Conservation (phyloP, 92 coral and sea anemone species). For the Nematostella vectensis region DNA sequence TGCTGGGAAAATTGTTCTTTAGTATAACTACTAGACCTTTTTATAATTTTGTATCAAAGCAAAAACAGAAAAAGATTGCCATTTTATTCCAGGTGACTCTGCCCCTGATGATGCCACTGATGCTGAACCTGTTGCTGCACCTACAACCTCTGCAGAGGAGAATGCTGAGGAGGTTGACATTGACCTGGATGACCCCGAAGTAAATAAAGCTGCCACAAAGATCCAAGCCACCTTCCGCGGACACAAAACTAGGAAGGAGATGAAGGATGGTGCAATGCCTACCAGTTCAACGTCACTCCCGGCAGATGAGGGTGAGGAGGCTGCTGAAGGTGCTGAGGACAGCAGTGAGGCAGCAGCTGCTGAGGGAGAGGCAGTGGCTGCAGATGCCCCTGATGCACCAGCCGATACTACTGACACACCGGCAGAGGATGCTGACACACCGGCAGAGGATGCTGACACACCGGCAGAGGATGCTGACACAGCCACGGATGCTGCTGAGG, state of each 20-base stretch:
- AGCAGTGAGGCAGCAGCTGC: not conserved
- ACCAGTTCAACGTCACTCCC: too few relatives aligned
- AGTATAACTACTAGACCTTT: too few relatives aligned
- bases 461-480: not conserved
- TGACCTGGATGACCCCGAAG: slow-evolving; percentile 60
- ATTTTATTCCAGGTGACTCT: not conserved
- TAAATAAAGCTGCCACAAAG: slow-evolving; percentile 50
- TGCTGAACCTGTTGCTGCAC: slow-evolving; percentile 1
- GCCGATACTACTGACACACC: not conserved
- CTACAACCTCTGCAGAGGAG: slow-evolving; percentile 6
- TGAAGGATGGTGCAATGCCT: slow-evolving; percentile 21
- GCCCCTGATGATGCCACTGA: slow-evolving; percentile 1
- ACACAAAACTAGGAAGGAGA: slow-evolving; percentile 45
- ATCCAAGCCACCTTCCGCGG: slow-evolving; percentile 76
- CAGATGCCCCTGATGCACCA: not conserved
- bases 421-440: too few relatives aligned
- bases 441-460: slow-evolving; percentile 16
- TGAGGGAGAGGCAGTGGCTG: not conserved
- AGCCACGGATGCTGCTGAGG: not conserved
- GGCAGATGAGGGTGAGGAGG: too few relatives aligned
- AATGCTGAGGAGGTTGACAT: slow-evolving; percentile 55
- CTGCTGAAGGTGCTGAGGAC: slow-evolving; percentile 19
- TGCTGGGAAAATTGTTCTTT: too few relatives aligned
- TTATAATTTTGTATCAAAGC: too few relatives aligned
- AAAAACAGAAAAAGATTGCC: too few relatives aligned